Conservation (phyloP, 1,140 invertebrate genomes). For the Thereuonema tuberculata region DNA sequence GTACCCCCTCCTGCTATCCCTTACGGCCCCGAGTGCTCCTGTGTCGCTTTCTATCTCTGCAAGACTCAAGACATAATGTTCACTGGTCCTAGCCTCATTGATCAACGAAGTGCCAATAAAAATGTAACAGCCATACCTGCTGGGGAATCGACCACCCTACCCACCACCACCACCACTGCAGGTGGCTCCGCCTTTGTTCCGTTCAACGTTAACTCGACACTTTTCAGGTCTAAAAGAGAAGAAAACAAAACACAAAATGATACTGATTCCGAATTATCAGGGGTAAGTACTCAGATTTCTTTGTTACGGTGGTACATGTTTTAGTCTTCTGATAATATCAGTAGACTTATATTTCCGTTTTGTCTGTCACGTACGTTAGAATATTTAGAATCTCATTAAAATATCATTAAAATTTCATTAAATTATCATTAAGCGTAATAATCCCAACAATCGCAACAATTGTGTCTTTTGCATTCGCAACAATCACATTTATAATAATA, state of each 20-base stretch:
- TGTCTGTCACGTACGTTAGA: too few species aligned
- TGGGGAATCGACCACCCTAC: not conserved
- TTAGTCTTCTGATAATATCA: too few species aligned
- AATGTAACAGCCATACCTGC: not conserved
- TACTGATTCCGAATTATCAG: not conserved
- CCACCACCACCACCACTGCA: not conserved
- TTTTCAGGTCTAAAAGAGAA: slow-evolving; percentile 1
- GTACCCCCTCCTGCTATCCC: not conserved
- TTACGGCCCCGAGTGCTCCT: slow-evolving; percentile 18
- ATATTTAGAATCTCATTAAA: too few species aligned
- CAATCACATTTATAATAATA: too few species aligned
- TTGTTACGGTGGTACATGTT: too few species aligned
- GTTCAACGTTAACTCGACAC: not conserved
- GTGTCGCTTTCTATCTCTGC: slow-evolving; percentile 50
- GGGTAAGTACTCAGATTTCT: too few species aligned
- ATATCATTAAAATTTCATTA: too few species aligned
- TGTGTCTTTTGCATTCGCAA: too few species aligned
- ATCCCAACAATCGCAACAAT: too few species aligned
- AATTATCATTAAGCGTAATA: too few species aligned
- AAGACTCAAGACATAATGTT: slow-evolving; percentile 45
- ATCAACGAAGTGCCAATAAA: slow-evolving; percentile 26
- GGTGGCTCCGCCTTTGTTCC: not conserved
- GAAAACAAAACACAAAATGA: too few species aligned
- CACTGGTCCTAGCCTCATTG: slow-evolving; percentile 57
- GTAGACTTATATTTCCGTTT: too few species aligned